These are phyloP conservation scores for Plectrocnemia conspersa DNA, from an alignment of 1,140 invertebrate genomes.

Conservation along the genomic window DNA sequence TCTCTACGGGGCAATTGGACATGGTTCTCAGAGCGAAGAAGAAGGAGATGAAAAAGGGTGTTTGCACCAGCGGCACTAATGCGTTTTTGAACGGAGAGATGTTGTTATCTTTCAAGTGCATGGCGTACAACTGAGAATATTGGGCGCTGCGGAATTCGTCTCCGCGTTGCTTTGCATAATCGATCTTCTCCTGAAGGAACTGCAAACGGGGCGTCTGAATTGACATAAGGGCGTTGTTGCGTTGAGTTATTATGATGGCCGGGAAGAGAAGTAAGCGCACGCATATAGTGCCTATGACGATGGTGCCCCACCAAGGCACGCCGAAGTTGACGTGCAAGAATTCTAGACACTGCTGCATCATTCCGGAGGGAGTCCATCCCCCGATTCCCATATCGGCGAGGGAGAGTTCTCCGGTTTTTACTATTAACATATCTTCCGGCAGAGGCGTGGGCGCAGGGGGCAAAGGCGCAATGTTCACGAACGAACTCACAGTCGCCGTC, in stretches of 20 bases:
- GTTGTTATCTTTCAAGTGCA: slow-evolving; percentile 75
- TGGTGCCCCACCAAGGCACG: slow-evolving; percentile 88
- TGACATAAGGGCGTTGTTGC: slow-evolving; percentile 70
- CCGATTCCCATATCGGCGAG: slow-evolving; percentile 77
- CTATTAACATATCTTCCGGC: neutral
- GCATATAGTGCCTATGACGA: slow-evolving; percentile 70
- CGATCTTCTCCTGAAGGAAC: slow-evolving; percentile 73
- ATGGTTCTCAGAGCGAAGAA: slow-evolving; percentile 80
- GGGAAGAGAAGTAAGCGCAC: slow-evolving; percentile 76
- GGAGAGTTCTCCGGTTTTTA: slow-evolving; percentile 57
- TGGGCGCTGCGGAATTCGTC: slow-evolving; percentile 72
- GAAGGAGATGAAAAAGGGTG: slow-evolving; percentile 87
- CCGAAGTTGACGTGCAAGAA: slow-evolving; percentile 68
- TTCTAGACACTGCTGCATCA: slow-evolving; percentile 77
- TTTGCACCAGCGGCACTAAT: slow-evolving; percentile 76
- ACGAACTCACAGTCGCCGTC: neutral
- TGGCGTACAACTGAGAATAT: slow-evolving; percentile 67
- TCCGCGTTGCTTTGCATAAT: slow-evolving; percentile 73
- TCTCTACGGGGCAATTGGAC: slow-evolving; percentile 83
- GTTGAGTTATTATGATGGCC: slow-evolving; percentile 72
- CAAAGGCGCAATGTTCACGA: neutral
- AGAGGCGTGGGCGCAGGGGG: neutral
- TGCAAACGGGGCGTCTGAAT: slow-evolving; percentile 79
- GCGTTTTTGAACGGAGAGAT: slow-evolving; percentile 78
- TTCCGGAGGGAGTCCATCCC: slow-evolving; percentile 71